These are phyloP conservation scores for Etheostoma spectabile DNA, from an alignment of 2,113 vertebrate genomes.

Conservation along the genomic window DNA sequence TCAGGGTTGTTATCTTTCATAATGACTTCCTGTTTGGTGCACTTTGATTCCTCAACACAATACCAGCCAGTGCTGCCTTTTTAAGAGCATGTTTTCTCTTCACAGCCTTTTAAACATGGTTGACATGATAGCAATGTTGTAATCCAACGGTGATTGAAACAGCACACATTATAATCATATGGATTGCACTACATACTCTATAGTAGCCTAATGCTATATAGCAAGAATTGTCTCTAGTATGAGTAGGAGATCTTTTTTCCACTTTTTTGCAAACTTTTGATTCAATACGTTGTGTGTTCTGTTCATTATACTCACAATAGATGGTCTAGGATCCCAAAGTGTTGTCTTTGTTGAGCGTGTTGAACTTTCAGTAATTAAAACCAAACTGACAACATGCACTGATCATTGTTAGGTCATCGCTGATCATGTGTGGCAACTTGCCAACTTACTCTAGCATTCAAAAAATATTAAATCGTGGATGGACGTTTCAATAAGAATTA, in stretches of 20 bases:
- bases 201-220: background rate
- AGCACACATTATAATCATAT: constrained; percentile 11
- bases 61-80: constrained; percentile 15
- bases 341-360: background rate
- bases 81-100: background rate
- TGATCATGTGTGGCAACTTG: background rate
- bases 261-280: constrained; percentile 2
- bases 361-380: background rate
- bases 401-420: background rate
- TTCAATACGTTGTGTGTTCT: background rate
- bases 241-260: background rate
- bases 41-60: constrained; percentile 59
- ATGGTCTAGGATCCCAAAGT: background rate
- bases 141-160: constrained; percentile 10
- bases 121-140: background rate
- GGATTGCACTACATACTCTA: background rate
- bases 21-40: constrained; percentile 57
- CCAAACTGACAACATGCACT: background rate
- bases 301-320: background rate
- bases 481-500: background rate
- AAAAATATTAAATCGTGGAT: constrained; percentile 38
- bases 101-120: background rate
- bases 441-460: background rate
- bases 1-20: constrained; percentile 44
- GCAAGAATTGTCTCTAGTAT: background rate